phyloP scores from a whole-genome alignment of 2,888 invertebrate species.

The Cheiracanthium punctorium region DNA sequence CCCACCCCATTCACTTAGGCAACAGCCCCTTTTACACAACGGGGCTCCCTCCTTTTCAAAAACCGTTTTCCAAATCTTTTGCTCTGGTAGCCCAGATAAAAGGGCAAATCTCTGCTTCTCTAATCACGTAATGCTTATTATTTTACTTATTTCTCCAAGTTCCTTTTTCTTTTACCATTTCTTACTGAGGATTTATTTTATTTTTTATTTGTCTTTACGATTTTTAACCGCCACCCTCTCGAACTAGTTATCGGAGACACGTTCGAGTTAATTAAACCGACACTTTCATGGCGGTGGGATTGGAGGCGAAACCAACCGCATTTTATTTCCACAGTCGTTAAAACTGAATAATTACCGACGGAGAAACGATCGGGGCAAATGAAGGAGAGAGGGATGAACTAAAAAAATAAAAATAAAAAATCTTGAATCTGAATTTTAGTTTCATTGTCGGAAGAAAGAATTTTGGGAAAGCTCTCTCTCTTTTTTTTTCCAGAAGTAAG shows the following conservation, averaged over 20 bases:
- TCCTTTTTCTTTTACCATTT: constrained; percentile 8
- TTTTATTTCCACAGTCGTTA: constrained; percentile 55
- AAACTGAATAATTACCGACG: constrained; percentile 62
- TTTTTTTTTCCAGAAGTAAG: neutral
- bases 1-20: neutral
- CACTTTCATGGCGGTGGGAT: constrained; percentile 32
- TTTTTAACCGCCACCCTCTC: neutral
- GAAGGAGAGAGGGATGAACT: too few relatives aligned
- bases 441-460: neutral
- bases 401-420: neutral
- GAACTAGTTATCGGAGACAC: constrained; percentile 39
- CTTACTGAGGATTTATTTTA: too few relatives aligned
- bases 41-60: constrained; percentile 3
- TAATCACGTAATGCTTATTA: constrained; percentile 52
- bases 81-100: constrained; percentile 13
- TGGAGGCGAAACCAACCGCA: constrained; percentile 15
- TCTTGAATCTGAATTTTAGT: neutral
- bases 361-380: constrained; percentile 25
- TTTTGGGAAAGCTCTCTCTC: neutral
- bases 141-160: constrained; percentile 8
- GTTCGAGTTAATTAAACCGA: constrained; percentile 59
- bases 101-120: constrained; percentile 20
- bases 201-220: too few relatives aligned
- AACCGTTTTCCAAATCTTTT: constrained; percentile 22
- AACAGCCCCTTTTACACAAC: neutral